Base-by-base conservation (phyloP, 2,797 vertebrate species). In the Pangasius sanitwongsei region DNA sequence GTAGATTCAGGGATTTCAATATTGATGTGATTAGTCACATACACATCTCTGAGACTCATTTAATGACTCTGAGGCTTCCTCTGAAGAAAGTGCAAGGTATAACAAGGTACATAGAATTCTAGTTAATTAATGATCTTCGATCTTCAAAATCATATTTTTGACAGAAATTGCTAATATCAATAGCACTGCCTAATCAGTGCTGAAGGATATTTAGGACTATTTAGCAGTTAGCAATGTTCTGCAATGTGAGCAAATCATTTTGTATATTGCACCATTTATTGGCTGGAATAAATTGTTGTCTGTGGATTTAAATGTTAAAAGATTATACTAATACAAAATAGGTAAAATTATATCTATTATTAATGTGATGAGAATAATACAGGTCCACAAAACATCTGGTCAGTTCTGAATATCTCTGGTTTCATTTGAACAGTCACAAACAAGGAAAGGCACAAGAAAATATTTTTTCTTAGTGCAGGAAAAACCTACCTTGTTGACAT, bases 11-110 rank as follows among this genome's bases (percentile, higher is more conserved):
- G 44, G 63, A 83, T 61, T 74, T 75, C 18, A 78, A 65, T 55
- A 89, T 80, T 48, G 83, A 89, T 48, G 53, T 55, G 91, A 89
- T 87, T 90, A 85, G 61, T 31, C 25, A n/a, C 74, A 75, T 85
- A 28, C 44, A 65, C 83, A 86, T 86, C 83, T 83, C 84, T 72
- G 72, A 28, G 61, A 88, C 59, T 44, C 74, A 82, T 85, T 86
- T 74, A 67, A 83, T 31, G 57, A 37, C 55, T 61, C 84, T n/a
- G 55, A 87, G 65, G 37, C 44, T 18, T 63, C 8, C 18, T 86
- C 37, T 6, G 12, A 70, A 44, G 34, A 70, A 48, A 9, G 18
- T 28, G 6, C 23, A 53, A 59, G 23, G 25, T 67, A 55, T 48
- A 20, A 77, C 37, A 44, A 57, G 12, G 31, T 55, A 63, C 83